These are phyloP conservation scores for Cyclura pinguis DNA, from an alignment of 2,797 vertebrate genomes.

Conservation along the genomic window DNA sequence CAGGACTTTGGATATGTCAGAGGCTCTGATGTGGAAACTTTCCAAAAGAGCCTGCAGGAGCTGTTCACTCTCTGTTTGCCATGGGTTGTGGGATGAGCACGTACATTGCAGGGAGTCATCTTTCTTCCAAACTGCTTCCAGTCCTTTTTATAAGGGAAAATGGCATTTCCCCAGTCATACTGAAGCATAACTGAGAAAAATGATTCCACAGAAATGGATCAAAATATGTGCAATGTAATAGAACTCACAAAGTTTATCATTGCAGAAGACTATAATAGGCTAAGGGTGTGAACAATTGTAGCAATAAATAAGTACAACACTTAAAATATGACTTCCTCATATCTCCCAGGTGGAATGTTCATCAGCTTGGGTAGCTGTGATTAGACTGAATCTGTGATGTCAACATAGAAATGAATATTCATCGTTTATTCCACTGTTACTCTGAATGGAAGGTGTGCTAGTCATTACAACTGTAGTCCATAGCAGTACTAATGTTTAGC, in stretches of 20 bases:
- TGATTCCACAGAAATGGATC: not conserved
- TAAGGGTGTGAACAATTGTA: not conserved
- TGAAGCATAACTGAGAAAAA: not conserved
- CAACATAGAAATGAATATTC: slow-evolving; percentile 13
- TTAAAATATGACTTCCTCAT: not conserved
- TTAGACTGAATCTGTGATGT: slow-evolving; percentile 16
- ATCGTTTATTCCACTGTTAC: not conserved
- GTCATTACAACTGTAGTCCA: slow-evolving; percentile 7
- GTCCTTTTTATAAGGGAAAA: not conserved
- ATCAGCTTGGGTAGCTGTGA: slow-evolving; percentile 5
- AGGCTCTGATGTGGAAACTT: not conserved
- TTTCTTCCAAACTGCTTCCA: not conserved
- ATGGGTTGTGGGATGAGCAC: not conserved
- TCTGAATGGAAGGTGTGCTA: not conserved
- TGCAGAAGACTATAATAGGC: not conserved
- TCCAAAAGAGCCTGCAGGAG: not conserved
- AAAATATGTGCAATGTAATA: slow-evolving; percentile 10
- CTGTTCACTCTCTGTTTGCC: not conserved
- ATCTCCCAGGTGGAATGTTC: slow-evolving; percentile 5
- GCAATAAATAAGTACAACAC: slow-evolving; percentile 17
- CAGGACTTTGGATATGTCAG: not conserved
- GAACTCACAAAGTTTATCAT: not conserved
- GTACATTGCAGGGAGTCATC: not conserved
- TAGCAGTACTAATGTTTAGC: not conserved
- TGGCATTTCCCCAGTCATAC: not conserved